phyloP scores from a whole-genome alignment of 2,888 invertebrate genomes.

The Phortica okadai region DNA sequence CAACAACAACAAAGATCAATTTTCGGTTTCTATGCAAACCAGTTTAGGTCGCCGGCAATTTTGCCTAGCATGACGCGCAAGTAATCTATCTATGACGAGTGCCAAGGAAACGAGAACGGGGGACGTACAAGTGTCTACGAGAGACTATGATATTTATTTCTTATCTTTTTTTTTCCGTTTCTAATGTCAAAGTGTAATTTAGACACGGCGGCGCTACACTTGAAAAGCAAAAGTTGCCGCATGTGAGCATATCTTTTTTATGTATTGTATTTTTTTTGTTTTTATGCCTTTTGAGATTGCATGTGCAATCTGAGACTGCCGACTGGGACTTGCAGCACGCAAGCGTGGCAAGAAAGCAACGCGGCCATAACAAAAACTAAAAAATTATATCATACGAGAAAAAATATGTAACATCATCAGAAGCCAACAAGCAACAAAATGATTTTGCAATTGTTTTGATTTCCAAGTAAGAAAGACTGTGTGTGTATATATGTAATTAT shows the following conservation, averaged over 20 bases:
- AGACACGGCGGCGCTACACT: constrained; percentile 30
- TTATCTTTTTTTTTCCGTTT: constrained; percentile 22
- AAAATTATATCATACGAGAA: background rate
- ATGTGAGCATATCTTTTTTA: constrained; percentile 12
- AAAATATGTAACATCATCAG: background rate
- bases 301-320: constrained; percentile 35
- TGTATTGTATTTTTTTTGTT: background rate
- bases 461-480: background rate
- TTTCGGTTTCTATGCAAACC: constrained; percentile 40
- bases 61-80: constrained; percentile 33
- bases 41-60: background rate
- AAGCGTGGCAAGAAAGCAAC: background rate
- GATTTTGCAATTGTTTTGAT: background rate
- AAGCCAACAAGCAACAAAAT: background rate
- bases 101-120: constrained; percentile 33
- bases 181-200: constrained; percentile 62
- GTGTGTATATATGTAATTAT: background rate
- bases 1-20: constrained; percentile 54
- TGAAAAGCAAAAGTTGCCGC: constrained; percentile 22
- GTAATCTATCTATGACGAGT: constrained; percentile 38
- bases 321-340: constrained; percentile 20
- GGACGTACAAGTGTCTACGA: constrained; percentile 32
- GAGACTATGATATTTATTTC: constrained; percentile 37
- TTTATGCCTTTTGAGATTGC: constrained; percentile 24
- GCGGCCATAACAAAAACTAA: background rate